Base-by-base conservation (phyloP, 1,140 invertebrate genomes). In the Plectus sambesii region DNA sequence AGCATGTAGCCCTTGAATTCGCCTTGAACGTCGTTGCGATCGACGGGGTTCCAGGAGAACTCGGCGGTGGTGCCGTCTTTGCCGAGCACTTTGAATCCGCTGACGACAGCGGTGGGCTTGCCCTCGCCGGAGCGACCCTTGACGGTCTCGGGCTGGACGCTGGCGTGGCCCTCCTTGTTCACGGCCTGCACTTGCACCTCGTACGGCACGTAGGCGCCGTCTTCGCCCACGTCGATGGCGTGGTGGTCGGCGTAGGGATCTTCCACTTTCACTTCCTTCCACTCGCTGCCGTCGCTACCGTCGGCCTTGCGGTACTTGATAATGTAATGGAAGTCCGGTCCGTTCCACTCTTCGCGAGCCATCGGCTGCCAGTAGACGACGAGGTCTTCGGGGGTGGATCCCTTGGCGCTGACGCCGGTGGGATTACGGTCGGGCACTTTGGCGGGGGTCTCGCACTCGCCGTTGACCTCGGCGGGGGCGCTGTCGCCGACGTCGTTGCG, bases 401-500 rank as follows among this genome's bases (percentile, higher is more conserved):
- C 90, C 65, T 83, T 80, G 2, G 88, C 89, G 57, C 82, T 77
- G 0, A 99, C 88, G 69, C 93, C 89, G 48, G 85, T 82, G 0
- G 93, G 93, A 75, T 98, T 97, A 72, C 85, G 87, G 58, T 79
- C 80, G 0, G 93, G 93, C 46, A 88, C 43, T 69, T 85, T 84
- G 2, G 84, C 79, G 50, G 82, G 79, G 0, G 89, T 94, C 20
- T 80, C 80, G 69, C 93, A 99, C 12, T 81, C 75, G 17, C 59
- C 52, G 80, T 39, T 74, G 51, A 52, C 89, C 20, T 29, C 47
- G 3, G 38, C 94, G 0, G 92, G 87, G 15, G 78, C 62, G 22
- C 89, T 94, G 6, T 80, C 77, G 0, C 92, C 93, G 59, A 97
- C 85, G 73, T 87, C 87, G 71, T 97, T 97, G 64, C 79, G 79